Conservation (phyloP, 2,797 vertebrate species). For the Catamblyrhynchus diadema region DNA sequence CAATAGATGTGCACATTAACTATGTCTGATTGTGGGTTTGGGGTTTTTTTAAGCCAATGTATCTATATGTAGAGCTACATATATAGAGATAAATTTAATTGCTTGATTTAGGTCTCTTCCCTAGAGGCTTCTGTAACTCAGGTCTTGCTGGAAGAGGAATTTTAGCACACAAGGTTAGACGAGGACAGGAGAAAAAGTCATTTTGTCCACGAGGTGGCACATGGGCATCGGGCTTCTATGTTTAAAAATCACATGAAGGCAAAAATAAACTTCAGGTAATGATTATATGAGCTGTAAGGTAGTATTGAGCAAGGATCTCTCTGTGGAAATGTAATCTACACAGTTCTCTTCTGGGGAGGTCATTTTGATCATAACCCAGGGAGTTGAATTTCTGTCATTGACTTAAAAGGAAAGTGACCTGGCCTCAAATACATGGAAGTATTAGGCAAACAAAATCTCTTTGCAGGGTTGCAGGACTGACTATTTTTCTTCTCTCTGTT, state of each 20-base stretch:
- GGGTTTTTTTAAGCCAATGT: accelerated
- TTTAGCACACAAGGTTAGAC: not conserved
- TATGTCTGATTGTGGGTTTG: not conserved
- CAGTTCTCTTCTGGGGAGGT: not conserved
- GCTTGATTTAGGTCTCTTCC: not conserved
- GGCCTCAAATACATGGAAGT: not conserved
- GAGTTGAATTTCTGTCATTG: not conserved
- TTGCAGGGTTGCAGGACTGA: not conserved
- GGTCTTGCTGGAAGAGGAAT: not conserved
- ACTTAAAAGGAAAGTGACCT: not conserved
- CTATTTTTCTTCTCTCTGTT: not conserved
- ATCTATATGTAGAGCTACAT: not conserved
- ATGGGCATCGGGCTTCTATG: not conserved
- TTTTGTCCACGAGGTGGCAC: slow-evolving; percentile 36
- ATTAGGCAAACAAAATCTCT: not conserved
- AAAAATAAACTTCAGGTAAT: not conserved
- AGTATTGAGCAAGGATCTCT: not conserved
- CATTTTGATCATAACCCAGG: not conserved
- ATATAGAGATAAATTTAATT: not conserved
- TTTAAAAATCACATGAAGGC: not conserved
- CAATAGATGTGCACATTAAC: not conserved
- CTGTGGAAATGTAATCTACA: not conserved
- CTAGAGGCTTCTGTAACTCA: not conserved
- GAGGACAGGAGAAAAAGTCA: not conserved
- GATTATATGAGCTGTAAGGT: not conserved